These are phyloP conservation scores for Halictus quadricinctus DNA, from an alignment of 2,888 invertebrate genomes.

Conservation along the genomic window DNA sequence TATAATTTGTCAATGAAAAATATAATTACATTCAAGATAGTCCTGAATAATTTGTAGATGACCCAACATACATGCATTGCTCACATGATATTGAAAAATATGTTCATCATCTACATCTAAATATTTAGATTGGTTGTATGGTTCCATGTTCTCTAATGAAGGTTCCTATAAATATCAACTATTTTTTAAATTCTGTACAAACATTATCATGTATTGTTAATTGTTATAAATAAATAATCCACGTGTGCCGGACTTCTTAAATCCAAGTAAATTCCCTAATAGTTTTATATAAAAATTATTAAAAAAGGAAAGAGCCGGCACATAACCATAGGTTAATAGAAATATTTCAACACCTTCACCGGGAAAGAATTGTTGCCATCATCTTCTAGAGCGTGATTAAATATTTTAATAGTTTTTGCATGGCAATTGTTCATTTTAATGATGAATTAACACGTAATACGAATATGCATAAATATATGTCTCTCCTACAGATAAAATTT, in stretches of 20 bases:
- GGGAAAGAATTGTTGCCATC: slow-evolving; percentile 48
- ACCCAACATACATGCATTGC: slow-evolving; percentile 75
- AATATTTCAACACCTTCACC: slow-evolving; percentile 34
- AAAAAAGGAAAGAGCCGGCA: background rate
- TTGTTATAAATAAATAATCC: background rate
- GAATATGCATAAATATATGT: background rate
- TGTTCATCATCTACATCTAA: slow-evolving; percentile 47
- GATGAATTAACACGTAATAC: background rate
- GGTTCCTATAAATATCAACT: background rate
- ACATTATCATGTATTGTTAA: background rate
- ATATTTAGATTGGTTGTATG: background rate
- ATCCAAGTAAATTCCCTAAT: background rate
- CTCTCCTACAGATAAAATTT: background rate
- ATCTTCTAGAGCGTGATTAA: slow-evolving; percentile 59
- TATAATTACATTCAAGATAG: slow-evolving; percentile 70
- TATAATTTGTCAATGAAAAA: slow-evolving; percentile 16
- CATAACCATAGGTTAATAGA: slow-evolving; percentile 18
- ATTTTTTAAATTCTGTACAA: slow-evolving; percentile 8
- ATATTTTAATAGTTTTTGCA: slow-evolving; percentile 63
- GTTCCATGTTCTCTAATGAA: background rate
- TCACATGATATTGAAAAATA: slow-evolving; percentile 57
- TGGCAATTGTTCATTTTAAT: slow-evolving; percentile 48
- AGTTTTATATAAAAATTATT: background rate
- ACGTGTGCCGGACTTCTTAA: background rate
- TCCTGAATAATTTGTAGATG: slow-evolving; percentile 67